Evolutionary conservation across 2,888 invertebrate species (phyloP), one percentile per base, ranked within the genome.

Genomic region (Agriotes lineatus): DNA sequence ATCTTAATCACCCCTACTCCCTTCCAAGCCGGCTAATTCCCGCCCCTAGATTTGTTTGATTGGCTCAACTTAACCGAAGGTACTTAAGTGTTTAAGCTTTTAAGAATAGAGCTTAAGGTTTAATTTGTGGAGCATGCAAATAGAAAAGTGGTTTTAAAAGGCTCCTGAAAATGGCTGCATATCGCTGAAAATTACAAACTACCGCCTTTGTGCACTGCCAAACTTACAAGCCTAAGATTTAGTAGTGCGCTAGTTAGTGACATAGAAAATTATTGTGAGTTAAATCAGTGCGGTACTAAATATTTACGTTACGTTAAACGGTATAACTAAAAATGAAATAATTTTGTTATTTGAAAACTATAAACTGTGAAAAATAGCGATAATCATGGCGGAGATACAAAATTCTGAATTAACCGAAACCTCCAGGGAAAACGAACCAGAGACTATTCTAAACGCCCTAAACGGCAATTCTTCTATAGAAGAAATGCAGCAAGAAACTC

Each of bases 1-100:
- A 79, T 77, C 77, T 79, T 75, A 78, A 79, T 79, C 76, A 77
- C 75, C 77, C 77, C 78, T 73, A 61, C 75, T 61, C 65, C 33
- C 10, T 22, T n/a, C 1, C 3, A 58, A 72, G 37, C 33, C 48
- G 18, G 37, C 30, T 35, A 60, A 67, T 63, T 50, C 75, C 61
- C 74, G 71, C 75, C 74, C 69, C 67, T 67, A 10, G 63, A 57
- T 50, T 56, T 48, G 59, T 70, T 58, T 66, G 63, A 78, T 78
- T 78, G 78, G 78, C 67, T 62, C 57, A 65, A 62, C 69, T 62
- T 62, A 70, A 71, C 45, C 61, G 59, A 70, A 67, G 69, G 66
- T 66, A 66, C 59, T 71, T 57, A 67, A 65, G 57, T 50, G 63
- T 60, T 70, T 64, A 70, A 65, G 69, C 56, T 69, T 62, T 67